These are phyloP conservation scores for Megathymus violae DNA, from an alignment of 1,140 invertebrate genomes.

Conservation along the genomic window DNA sequence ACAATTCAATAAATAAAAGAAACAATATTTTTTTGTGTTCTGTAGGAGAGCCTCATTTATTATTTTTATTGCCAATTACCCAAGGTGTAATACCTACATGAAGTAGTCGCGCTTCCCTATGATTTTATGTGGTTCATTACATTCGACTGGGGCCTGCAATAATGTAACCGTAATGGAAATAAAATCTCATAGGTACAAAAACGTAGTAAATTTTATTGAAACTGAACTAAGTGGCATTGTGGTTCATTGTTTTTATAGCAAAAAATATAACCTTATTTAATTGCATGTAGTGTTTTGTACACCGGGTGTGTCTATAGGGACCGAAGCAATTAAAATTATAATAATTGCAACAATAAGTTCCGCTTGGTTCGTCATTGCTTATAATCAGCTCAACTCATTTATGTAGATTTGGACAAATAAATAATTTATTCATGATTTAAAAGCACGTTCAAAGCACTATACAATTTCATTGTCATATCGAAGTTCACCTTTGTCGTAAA, in stretches of 20 bases:
- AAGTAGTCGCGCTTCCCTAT: neutral
- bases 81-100: neutral
- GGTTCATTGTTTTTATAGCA: no score
- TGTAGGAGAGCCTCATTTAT: neutral
- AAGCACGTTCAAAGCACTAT: neutral
- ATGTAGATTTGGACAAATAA: no score
- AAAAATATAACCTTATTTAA: no score
- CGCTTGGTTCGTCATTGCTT: neutral
- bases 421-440: no score
- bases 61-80: conserved; percentile 15
- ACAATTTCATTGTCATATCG: neutral
- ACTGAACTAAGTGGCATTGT: no score
- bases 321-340: no score
- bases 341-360: neutral
- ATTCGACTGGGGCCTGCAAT: neutral
- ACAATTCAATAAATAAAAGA: no score
- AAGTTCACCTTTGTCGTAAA: neutral
- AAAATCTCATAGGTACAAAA: neutral
- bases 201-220: neutral
- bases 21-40: no score
- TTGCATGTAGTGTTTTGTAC: no score
- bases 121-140: conserved; percentile 8
- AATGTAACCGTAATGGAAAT: no score
- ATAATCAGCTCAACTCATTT: no score
- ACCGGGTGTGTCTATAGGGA: no score